phyloP scores from a whole-genome alignment of 2,797 vertebrate species.

The Hippoglossus hippoglossus region DNA sequence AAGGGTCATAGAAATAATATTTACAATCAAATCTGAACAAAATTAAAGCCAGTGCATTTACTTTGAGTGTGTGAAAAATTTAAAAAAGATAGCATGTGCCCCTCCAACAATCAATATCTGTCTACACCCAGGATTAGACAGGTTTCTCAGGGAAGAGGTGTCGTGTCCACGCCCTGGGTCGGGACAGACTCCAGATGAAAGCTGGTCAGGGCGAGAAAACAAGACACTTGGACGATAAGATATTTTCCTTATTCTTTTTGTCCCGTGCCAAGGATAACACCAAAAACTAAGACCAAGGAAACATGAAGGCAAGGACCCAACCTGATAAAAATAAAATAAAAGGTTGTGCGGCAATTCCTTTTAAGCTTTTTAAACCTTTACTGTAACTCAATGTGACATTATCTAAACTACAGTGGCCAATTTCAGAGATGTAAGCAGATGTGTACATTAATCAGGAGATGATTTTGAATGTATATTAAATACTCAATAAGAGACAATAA shows the following conservation, averaged over 20 bases:
- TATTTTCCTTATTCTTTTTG: not conserved
- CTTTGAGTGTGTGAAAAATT: too few species aligned
- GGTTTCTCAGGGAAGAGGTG: constrained; percentile 30
- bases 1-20: not conserved
- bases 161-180: not conserved
- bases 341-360: not conserved
- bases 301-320: not conserved
- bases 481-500: too few species aligned
- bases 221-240: constrained; percentile 2
- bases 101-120: constrained; percentile 5
- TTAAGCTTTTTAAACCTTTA: not conserved
- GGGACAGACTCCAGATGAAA: constrained; percentile 27
- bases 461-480: too few species aligned
- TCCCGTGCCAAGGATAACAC: constrained; percentile 1
- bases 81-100: too few species aligned
- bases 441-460: too few species aligned
- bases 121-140: not conserved
- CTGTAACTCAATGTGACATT: not conserved
- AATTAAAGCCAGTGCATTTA: not conserved
- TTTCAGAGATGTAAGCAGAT: not conserved
- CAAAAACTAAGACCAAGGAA: not conserved
- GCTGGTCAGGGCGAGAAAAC: constrained; percentile 17
- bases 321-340: not conserved
- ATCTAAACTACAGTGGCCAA: too few species aligned
- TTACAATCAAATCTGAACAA: not conserved